These are phyloP conservation scores for Actinia tenebrosa DNA, from an alignment of 64 coral and sea anemone species.

Conservation along the genomic window DNA sequence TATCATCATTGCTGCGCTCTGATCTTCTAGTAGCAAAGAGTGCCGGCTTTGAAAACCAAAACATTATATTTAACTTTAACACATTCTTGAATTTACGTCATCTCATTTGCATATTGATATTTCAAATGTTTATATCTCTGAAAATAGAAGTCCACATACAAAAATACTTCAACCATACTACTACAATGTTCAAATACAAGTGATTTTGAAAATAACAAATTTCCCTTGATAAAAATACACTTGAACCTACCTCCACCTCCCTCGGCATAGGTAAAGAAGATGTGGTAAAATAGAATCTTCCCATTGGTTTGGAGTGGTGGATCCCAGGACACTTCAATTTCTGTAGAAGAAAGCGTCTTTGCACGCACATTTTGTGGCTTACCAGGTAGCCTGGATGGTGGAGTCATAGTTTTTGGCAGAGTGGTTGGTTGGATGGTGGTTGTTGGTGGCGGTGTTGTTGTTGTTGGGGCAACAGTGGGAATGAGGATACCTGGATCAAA, in stretches of 20 bases:
- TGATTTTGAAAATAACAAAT: not conserved
- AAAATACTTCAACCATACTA: too few species aligned
- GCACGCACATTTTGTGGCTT: conserved; percentile 44
- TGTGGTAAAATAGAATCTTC: conserved; percentile 22
- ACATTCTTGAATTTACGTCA: too few species aligned
- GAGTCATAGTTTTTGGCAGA: not conserved
- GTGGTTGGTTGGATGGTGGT: conserved; percentile 10
- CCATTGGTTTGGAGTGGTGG: conserved; percentile 25
- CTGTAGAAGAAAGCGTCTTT: conserved; percentile 27
- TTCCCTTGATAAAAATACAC: too few species aligned
- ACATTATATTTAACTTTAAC: too few species aligned
- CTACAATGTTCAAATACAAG: too few species aligned
- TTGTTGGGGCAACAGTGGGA: not conserved
- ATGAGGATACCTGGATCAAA: not conserved
- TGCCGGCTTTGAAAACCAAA: too few species aligned
- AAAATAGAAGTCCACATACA: too few species aligned
- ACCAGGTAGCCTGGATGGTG: not conserved
- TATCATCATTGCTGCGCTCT: too few species aligned
- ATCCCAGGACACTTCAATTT: conserved; percentile 43
- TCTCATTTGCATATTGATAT: too few species aligned
- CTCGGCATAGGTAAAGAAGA: not conserved
- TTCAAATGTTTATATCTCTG: too few species aligned
- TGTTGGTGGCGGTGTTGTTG: conserved; percentile 24
- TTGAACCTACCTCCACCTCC: not conserved
- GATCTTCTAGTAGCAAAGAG: too few species aligned